These are phyloP conservation scores for Platycnemis pennipes DNA, from an alignment of 2,888 invertebrate species.

Conservation along the genomic window DNA sequence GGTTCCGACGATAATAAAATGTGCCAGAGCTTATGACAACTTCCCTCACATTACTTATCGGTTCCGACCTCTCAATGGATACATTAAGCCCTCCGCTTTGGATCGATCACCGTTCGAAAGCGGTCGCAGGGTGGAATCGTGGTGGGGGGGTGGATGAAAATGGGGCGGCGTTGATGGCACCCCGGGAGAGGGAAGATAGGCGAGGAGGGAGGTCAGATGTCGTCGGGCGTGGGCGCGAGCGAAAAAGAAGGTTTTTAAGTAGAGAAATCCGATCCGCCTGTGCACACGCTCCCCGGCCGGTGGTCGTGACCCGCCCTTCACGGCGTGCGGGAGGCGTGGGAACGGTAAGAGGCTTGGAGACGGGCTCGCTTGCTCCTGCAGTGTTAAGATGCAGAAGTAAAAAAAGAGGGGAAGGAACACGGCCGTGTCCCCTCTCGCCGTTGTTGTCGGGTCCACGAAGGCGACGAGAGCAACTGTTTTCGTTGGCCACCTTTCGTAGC, in stretches of 20 bases:
- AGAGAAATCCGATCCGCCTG: constrained; percentile 52
- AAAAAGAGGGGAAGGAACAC: not conserved
- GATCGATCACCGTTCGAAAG: constrained; percentile 28
- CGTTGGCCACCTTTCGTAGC: not conserved
- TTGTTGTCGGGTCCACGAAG: not conserved
- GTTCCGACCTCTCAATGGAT: not conserved
- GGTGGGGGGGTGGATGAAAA: not conserved
- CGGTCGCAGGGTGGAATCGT: not conserved
- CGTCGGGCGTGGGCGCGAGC: constrained; percentile 20
- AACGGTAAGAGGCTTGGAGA: not conserved
- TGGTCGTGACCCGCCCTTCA: constrained; percentile 9
- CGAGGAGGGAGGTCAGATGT: constrained; percentile 9
- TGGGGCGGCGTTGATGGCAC: not conserved
- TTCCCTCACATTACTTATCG: not conserved
- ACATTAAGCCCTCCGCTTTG: not conserved
- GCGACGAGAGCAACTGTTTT: not conserved
- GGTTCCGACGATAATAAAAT: not conserved
- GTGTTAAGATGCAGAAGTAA: not conserved
- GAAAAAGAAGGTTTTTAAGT: not conserved
- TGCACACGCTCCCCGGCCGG: not conserved
- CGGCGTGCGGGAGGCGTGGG: constrained; percentile 53
- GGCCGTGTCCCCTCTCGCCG: not conserved
- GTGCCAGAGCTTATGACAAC: not conserved
- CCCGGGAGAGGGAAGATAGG: not conserved
- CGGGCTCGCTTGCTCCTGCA: not conserved